phyloP scores from a whole-genome alignment of 2,797 vertebrate genomes.

The Menidia menidia region DNA sequence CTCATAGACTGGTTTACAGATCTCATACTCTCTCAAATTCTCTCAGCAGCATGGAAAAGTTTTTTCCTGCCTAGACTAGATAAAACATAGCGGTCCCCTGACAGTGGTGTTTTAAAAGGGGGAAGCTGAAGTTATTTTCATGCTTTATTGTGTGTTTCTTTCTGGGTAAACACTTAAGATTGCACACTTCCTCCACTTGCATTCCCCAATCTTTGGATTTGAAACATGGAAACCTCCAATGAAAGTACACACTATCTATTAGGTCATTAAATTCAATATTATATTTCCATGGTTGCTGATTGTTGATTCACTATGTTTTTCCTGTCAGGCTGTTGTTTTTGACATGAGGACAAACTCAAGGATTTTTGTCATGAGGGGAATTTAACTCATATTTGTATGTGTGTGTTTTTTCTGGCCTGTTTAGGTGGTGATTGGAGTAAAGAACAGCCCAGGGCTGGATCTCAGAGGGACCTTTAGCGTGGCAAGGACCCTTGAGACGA shows the following conservation, averaged over 20 bases:
- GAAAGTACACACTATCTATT: constrained; percentile 14
- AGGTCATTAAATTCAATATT: constrained; percentile 34
- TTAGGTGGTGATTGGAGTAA: constrained; percentile 74
- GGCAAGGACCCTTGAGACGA: constrained; percentile 87
- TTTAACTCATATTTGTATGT: constrained; percentile 3
- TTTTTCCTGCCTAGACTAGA: constrained; percentile 13
- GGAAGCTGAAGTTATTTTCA: constrained; percentile 24
- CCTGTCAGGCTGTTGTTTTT: too few species aligned
- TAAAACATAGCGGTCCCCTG: constrained; percentile 54
- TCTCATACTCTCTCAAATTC: constrained; percentile 23
- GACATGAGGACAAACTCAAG: constrained; percentile 9
- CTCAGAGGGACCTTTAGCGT: constrained; percentile 81
- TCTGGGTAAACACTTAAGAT: constrained; percentile 34
- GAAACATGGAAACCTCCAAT: constrained; percentile 16
- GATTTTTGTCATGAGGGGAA: neutral
- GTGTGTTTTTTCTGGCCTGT: constrained; percentile 39
- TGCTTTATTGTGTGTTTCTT: constrained; percentile 35
- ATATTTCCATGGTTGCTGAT: constrained; percentile 4
- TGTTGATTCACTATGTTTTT: too few species aligned
- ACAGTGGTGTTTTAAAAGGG: constrained; percentile 49
- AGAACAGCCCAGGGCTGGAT: constrained; percentile 84
- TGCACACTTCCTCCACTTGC: constrained; percentile 4
- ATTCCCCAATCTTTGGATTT: constrained; percentile 9
- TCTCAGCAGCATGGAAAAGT: constrained; percentile 22
- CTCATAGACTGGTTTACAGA: constrained; percentile 48